Conservation (phyloP, 2,888 invertebrate genomes). For the Phymatocera aterrima region DNA sequence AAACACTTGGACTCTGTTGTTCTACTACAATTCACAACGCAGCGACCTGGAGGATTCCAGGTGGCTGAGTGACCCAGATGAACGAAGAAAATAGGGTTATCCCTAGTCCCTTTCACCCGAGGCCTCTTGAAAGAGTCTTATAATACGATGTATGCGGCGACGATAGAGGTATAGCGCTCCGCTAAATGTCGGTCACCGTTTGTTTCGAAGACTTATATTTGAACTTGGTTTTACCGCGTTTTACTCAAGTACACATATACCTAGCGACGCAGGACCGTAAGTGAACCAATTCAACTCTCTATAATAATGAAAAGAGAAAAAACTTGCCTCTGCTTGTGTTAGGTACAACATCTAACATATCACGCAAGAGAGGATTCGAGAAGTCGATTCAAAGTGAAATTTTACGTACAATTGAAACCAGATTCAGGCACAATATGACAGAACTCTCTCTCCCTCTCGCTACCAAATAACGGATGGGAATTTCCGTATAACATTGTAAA, state of each 20-base stretch:
- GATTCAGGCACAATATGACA: no score
- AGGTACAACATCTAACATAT: neutral
- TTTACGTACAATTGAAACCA: no score
- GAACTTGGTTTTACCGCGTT: neutral
- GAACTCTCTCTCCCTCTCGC: no score
- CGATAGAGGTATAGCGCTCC: neutral
- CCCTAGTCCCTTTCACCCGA: slow-evolving; percentile 43
- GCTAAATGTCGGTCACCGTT: slow-evolving; percentile 40
- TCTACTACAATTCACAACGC: slow-evolving; percentile 3
- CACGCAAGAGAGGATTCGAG: no score
- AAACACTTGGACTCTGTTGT: neutral
- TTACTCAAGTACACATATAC: neutral
- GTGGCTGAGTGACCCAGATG: slow-evolving; percentile 33
- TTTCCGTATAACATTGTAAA: no score
- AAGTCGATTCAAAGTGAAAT: no score
- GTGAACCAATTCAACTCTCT: neutral
- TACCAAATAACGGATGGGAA: no score
- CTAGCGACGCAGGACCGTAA: neutral
- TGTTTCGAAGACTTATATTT: neutral
- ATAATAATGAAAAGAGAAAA: neutral
- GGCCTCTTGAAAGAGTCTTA: neutral
- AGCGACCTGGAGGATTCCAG: slow-evolving; percentile 11
- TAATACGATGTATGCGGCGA: slow-evolving; percentile 6
- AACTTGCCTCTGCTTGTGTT: no score
- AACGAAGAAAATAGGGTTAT: slow-evolving; percentile 20